Percentiles rank a stretch among this genome's conserved stretches.
Conservation (phyloP, 2,797 vertebrate genomes). For the Gallirallus australis region DNA sequence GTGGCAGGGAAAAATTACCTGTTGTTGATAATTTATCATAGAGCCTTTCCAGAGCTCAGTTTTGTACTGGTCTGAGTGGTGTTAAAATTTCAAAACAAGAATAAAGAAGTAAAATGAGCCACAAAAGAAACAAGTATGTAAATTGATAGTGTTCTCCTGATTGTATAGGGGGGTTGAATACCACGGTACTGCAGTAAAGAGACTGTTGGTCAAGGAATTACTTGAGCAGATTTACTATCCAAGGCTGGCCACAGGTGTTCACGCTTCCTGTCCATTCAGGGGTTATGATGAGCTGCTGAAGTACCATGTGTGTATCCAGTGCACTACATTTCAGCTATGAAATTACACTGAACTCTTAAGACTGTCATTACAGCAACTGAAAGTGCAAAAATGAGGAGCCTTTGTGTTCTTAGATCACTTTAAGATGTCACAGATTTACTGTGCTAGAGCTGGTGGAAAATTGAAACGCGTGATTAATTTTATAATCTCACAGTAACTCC, state of each 20-base stretch:
- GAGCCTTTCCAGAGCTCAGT: not conserved
- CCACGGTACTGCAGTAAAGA: not conserved
- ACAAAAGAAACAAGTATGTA: not conserved
- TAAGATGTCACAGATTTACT: not conserved
- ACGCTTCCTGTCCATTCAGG: not conserved
- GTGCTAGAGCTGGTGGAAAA: not conserved
- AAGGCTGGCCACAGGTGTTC: not conserved
- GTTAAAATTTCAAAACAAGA: not conserved
- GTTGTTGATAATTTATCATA: not conserved
- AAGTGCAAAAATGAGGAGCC: not conserved
- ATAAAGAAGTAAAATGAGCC: not conserved
- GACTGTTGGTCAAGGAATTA: not conserved
- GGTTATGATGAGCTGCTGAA: not conserved
- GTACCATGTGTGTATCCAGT: not conserved
- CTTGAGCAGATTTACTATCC: not conserved
- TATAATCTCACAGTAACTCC: not conserved
- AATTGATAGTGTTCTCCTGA: not conserved
- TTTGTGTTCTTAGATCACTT: not conserved
- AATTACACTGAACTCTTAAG: not conserved
- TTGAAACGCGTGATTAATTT: not conserved
- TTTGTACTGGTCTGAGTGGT: not conserved
- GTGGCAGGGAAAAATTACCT: not conserved
- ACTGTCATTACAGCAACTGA: not conserved
- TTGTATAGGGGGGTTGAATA: not conserved
- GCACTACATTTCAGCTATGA: not conserved